Evolutionary conservation across 2,888 invertebrate species (phyloP).

Genomic region (Reticulitermes lucifugus): DNA sequence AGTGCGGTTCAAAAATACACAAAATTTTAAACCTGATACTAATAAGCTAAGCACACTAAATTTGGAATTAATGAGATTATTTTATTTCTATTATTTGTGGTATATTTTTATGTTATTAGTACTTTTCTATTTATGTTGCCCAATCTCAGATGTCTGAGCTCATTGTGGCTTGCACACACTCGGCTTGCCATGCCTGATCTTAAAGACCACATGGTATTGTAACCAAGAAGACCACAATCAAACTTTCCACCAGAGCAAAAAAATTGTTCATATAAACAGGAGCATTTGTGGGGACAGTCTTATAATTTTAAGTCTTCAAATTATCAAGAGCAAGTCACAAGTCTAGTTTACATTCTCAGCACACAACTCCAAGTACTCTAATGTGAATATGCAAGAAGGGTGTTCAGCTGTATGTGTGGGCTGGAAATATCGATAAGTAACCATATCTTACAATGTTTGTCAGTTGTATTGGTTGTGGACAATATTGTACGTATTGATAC

Average conservation of each 20-base stretch:
- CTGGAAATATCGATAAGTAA: not conserved
- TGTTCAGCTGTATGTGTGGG: not conserved
- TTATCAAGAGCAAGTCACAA: not conserved
- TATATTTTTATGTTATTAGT: no score
- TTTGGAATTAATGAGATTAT: no score
- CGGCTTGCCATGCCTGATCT: no score
- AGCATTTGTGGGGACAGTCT: not conserved
- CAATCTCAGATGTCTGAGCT: no score
- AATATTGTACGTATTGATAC: constrained; percentile 18
- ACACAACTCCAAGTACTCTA: not conserved
- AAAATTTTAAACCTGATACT: no score
- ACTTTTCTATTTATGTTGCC: no score
- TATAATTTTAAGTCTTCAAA: not conserved
- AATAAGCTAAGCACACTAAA: no score
- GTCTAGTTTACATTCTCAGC: not conserved
- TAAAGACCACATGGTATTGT: not conserved
- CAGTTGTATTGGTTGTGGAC: constrained; percentile 27
- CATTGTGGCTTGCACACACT: no score
- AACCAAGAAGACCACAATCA: not conserved
- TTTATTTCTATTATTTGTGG: no score
- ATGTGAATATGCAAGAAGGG: not conserved
- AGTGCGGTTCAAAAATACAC: no score
- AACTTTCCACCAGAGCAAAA: not conserved
- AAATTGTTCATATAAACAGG: not conserved
- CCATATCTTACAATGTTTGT: constrained; percentile 5